Percentiles rank a stretch among this genome's conserved stretches.
phyloP scores from a whole-genome alignment of 2,888 invertebrate species.

The Zootermopsis nevadensis region DNA sequence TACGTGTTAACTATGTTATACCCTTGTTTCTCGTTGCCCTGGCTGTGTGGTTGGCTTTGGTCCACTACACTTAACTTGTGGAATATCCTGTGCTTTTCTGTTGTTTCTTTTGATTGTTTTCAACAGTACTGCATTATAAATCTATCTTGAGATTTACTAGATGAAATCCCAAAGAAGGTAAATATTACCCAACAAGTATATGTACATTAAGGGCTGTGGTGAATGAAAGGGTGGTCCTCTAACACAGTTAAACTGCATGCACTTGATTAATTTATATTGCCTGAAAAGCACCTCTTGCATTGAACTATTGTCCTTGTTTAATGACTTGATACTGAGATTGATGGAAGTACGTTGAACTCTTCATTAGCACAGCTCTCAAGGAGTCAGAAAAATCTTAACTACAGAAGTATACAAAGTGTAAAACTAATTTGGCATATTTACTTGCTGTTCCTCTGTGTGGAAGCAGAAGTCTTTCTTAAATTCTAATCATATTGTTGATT shows the following conservation, averaged over 20 bases:
- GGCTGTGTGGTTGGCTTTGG: slow-evolving; percentile 57
- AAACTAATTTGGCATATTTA: no score
- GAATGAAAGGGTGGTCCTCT: not conserved
- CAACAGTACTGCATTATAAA: slow-evolving; percentile 16
- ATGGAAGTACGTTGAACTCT: no score
- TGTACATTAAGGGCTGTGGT: not conserved
- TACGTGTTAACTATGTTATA: slow-evolving; percentile 61
- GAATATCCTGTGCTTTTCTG: slow-evolving; percentile 59
- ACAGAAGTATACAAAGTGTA: no score
- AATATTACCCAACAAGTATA: slow-evolving; percentile 17
- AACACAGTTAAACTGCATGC: slow-evolving; percentile 2
- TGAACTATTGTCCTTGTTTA: no score
- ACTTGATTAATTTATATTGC: not conserved
- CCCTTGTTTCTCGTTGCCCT: slow-evolving; percentile 63
- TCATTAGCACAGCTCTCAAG: no score
- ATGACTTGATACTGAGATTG: no score
- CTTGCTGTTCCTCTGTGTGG: no score
- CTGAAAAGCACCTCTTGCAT: no score
- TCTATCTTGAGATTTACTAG: not conserved
- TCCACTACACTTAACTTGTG: slow-evolving; percentile 1
- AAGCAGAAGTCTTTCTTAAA: no score
- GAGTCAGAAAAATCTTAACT: no score
- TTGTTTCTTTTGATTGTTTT: slow-evolving; percentile 56
- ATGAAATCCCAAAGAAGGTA: slow-evolving; percentile 8
- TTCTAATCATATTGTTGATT: no score